These are phyloP conservation scores for Muschampia plurimacula DNA, from an alignment of 2,888 invertebrate species.

Conservation along the genomic window DNA sequence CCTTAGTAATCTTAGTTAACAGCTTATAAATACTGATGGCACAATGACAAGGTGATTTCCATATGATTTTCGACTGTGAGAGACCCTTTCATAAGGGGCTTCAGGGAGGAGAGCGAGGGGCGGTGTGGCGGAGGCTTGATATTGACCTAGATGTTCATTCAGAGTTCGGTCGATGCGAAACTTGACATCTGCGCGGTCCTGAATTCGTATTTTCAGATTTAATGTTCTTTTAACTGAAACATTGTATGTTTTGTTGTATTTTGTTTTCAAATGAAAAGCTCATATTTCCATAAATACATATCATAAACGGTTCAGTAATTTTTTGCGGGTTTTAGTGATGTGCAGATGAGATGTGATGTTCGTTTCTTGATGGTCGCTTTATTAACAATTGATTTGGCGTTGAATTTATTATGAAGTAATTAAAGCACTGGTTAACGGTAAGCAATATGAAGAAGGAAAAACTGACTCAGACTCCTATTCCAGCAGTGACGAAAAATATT, in stretches of 20 bases:
- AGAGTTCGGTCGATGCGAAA: slow-evolving; percentile 85
- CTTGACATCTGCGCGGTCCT: slow-evolving; percentile 85
- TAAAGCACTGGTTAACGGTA: slow-evolving; percentile 4
- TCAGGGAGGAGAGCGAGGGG: slow-evolving; percentile 54
- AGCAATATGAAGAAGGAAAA: slow-evolving; percentile 58
- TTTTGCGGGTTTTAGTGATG: neutral
- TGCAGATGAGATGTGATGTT: slow-evolving; percentile 60
- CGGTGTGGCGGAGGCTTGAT: slow-evolving; percentile 73
- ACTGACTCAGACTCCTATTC: slow-evolving; percentile 57
- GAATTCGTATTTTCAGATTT: slow-evolving; percentile 78
- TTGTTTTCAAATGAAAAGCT: slow-evolving; percentile 21
- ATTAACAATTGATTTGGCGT: slow-evolving; percentile 45
- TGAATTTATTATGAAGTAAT: slow-evolving; percentile 22
- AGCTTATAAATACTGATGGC: neutral
- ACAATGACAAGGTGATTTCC: slow-evolving; percentile 55
- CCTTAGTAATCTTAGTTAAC: neutral
- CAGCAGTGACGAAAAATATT: slow-evolving; percentile 64
- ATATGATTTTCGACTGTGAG: slow-evolving; percentile 67
- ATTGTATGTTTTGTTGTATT: slow-evolving; percentile 10
- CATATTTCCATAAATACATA: slow-evolving; percentile 17
- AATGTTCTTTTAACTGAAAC: slow-evolving; percentile 60
- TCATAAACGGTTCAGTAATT: slow-evolving; percentile 3
- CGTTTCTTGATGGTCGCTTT: slow-evolving; percentile 56
- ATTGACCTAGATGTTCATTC: slow-evolving; percentile 86
- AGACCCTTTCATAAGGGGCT: slow-evolving; percentile 62